A percentile compares a stretch with the other conserved stretches of the same genome.
These are phyloP conservation scores for Tangara arthus DNA, from an alignment of 2,797 vertebrate genomes.

Conservation along the genomic window DNA sequence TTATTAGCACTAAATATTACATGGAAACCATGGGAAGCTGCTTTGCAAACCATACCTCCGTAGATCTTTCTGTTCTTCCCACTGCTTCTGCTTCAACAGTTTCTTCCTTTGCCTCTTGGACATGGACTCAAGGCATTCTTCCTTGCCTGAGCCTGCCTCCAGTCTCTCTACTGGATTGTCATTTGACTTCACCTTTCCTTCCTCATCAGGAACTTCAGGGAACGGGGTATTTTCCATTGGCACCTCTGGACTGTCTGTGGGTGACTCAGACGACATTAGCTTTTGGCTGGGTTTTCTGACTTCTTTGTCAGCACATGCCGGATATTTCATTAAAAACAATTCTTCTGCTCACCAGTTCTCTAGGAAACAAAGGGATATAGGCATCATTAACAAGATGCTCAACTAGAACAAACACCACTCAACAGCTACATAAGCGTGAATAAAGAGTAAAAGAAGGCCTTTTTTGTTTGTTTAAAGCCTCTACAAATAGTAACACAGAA, in stretches of 20 bases:
- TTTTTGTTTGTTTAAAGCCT: not conserved
- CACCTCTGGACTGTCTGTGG: not conserved
- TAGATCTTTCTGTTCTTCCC: conserved; percentile 91
- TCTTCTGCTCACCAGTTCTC: not conserved
- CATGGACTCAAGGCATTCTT: conserved; percentile 57
- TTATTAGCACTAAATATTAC: not conserved
- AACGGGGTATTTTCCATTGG: not conserved
- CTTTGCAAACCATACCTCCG: conserved; percentile 81
- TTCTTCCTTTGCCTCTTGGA: conserved; percentile 94
- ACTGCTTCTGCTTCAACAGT: conserved; percentile 88
- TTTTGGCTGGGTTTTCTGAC: not conserved
- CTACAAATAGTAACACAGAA: not conserved
- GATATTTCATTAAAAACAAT: not conserved
- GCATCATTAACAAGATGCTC: not conserved
- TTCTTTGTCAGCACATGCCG: not conserved
- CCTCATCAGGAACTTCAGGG: not conserved
- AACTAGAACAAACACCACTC: not conserved
- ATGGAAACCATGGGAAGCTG: not conserved
- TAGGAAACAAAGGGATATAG: not conserved
- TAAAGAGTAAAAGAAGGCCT: not conserved
- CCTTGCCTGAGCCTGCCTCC: not conserved
- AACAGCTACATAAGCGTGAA: not conserved
- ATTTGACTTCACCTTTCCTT: not conserved
- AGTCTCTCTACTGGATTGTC: not conserved
- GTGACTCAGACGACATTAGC: conserved; percentile 51